A percentile compares a stretch with the other conserved stretches of the same genome.
Evolutionary conservation across 2,888 invertebrate genomes (phyloP).

Genomic region (Endomychus coccineus): DNA sequence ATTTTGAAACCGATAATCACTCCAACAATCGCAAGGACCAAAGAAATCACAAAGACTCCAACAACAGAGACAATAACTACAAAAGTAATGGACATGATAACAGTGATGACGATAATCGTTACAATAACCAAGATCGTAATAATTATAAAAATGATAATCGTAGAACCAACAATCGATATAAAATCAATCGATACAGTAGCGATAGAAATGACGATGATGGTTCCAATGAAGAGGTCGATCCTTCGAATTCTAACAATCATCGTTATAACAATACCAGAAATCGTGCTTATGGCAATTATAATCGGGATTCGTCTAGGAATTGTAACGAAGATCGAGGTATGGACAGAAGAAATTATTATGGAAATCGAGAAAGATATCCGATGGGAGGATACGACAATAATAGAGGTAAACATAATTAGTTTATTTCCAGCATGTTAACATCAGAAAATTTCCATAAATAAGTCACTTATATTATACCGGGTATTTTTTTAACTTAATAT

Average conservation of each 20-base stretch:
- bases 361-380: constrained; percentile 4
- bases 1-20: constrained; percentile 1
- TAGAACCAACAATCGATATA: constrained; percentile 5
- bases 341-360: too few species aligned
- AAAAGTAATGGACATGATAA: constrained; percentile 8
- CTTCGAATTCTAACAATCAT: constrained; percentile 11
- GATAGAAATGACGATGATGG: constrained; percentile 1
- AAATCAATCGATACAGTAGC: constrained; percentile 5
- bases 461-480: too few species aligned
- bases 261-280: constrained; percentile 11
- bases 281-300: constrained; percentile 7
- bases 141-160: constrained; percentile 8
- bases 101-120: constrained; percentile 7
- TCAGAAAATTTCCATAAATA: too few species aligned
- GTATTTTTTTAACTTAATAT: too few species aligned
- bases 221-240: constrained; percentile 8
- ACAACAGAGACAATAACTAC: constrained; percentile 12
- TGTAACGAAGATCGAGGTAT: too few species aligned
- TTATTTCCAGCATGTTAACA: neutral
- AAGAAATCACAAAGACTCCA: constrained; percentile 11
- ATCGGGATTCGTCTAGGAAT: too few species aligned
- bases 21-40: constrained; percentile 5
- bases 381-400: constrained; percentile 7
- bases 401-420: constrained; percentile 12
- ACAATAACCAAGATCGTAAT: constrained; percentile 10